Evolutionary conservation across 2,113 vertebrate genomes (phyloP).

Genomic region (Speoplatyrhinus poulsoni): DNA sequence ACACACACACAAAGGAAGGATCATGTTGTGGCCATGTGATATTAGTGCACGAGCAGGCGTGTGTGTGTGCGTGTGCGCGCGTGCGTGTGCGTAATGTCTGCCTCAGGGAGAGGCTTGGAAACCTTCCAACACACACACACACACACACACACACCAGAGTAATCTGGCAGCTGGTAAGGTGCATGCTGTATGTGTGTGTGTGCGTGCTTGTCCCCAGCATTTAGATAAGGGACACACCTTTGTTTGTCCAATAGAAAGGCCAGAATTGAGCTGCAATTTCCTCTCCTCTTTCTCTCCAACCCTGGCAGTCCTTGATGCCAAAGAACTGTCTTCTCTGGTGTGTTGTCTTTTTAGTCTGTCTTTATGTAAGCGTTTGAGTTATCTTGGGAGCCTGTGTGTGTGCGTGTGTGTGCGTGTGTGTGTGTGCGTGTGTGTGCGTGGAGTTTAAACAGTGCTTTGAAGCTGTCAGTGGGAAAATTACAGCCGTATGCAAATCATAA

Average conservation of each 20-base stretch:
- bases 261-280: too few relatives aligned
- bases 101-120: slow-evolving; percentile 42
- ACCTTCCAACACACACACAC: slow-evolving; percentile 44
- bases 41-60: slow-evolving; percentile 29
- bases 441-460: slow-evolving; percentile 15
- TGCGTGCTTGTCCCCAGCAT: not conserved
- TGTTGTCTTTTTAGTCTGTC: too few relatives aligned
- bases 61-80: slow-evolving; percentile 33
- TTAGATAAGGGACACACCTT: too few relatives aligned
- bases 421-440: slow-evolving; percentile 12
- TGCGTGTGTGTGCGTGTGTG: too few relatives aligned
- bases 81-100: slow-evolving; percentile 23
- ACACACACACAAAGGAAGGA: too few relatives aligned
- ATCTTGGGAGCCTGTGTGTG: slow-evolving; percentile 1
- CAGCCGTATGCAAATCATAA: slow-evolving; percentile 37
- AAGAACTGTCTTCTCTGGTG: too few relatives aligned
- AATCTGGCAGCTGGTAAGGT: slow-evolving; percentile 34
- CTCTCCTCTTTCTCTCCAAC: too few relatives aligned
- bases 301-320: too few relatives aligned
- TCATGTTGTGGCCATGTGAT: too few relatives aligned
- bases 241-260: too few relatives aligned
- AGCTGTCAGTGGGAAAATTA: slow-evolving; percentile 26
- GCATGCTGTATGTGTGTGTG: slow-evolving; percentile 9
- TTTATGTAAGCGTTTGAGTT: too few relatives aligned
- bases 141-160: slow-evolving; percentile 25